phyloP scores from a whole-genome alignment of 2,113 vertebrate genomes.

The Vulpes lagopus region DNA sequence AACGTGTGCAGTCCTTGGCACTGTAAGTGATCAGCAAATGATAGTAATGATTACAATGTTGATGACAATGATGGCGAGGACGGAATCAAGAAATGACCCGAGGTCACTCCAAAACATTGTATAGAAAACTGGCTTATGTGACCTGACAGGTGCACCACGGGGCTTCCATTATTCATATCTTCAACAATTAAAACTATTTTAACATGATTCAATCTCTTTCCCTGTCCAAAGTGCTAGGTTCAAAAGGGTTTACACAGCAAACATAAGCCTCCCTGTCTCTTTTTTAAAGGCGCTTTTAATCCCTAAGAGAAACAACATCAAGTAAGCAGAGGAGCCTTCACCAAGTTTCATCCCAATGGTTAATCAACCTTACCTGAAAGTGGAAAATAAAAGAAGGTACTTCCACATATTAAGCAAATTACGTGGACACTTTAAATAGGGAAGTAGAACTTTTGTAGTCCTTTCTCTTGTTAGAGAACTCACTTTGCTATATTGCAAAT shows the following conservation, averaged over 20 bases:
- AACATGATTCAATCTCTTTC: neutral
- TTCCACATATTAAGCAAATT: slow-evolving; percentile 12
- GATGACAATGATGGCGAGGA: neutral
- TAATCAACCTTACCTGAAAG: neutral
- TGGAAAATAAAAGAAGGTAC: neutral
- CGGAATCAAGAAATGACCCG: neutral
- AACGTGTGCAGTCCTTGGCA: neutral
- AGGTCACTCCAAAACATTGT: neutral
- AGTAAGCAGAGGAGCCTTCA: neutral
- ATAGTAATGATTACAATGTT: neutral
- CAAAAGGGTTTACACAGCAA: neutral
- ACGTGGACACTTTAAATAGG: slow-evolving; percentile 28
- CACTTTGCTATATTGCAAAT: neutral
- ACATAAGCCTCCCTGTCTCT: neutral
- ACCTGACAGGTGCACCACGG: neutral
- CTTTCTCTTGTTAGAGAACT: neutral
- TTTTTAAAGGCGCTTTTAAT: neutral
- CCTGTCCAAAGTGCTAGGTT: slow-evolving; percentile 3
- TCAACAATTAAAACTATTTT: slow-evolving; percentile 37
- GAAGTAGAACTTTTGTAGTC: neutral
- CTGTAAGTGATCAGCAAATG: neutral
- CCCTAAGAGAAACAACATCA: neutral
- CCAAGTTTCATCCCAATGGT: neutral
- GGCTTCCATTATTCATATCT: slow-evolving; percentile 18
- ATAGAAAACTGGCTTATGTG: neutral